Evolutionary conservation across 2,888 invertebrate genomes (phyloP).

Genomic region (Agonopterix subpropinquella): DNA sequence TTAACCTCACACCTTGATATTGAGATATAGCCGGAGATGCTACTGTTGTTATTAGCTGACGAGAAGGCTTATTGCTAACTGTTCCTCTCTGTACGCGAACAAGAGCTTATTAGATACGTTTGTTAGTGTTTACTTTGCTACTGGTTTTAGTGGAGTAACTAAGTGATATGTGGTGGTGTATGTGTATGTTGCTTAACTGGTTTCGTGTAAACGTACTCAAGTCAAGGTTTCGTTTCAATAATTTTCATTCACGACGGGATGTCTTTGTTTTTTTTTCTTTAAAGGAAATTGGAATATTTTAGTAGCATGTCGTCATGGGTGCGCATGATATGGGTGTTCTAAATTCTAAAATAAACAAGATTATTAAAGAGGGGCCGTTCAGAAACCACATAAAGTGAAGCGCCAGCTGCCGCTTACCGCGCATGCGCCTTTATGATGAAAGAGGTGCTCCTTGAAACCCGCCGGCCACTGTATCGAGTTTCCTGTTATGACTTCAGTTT

Average conservation of each 20-base stretch:
- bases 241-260: too few species aligned
- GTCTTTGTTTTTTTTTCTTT: too few species aligned
- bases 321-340: conserved; percentile 59
- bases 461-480: conserved; percentile 64
- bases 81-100: conserved; percentile 26
- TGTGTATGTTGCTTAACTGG: too few species aligned
- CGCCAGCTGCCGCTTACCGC: conserved; percentile 66
- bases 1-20: conserved; percentile 74
- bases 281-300: conserved; percentile 13
- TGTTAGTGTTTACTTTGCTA: neutral
- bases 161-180: too few species aligned
- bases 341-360: conserved; percentile 65
- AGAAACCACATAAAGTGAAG: conserved; percentile 68
- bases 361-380: conserved; percentile 67
- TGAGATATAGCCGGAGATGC: conserved; percentile 69
- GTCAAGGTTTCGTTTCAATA: too few species aligned
- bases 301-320: conserved; percentile 43
- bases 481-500: conserved; percentile 73
- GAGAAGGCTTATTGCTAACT: conserved; percentile 65
- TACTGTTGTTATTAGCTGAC: conserved; percentile 69
- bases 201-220: too few species aligned
- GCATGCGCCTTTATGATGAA: conserved; percentile 66
- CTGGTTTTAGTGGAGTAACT: neutral
- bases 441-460: conserved; percentile 49
- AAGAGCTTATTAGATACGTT: conserved; percentile 21